Conservation (phyloP, 2,888 invertebrate species). For the Drosophila putrida region DNA sequence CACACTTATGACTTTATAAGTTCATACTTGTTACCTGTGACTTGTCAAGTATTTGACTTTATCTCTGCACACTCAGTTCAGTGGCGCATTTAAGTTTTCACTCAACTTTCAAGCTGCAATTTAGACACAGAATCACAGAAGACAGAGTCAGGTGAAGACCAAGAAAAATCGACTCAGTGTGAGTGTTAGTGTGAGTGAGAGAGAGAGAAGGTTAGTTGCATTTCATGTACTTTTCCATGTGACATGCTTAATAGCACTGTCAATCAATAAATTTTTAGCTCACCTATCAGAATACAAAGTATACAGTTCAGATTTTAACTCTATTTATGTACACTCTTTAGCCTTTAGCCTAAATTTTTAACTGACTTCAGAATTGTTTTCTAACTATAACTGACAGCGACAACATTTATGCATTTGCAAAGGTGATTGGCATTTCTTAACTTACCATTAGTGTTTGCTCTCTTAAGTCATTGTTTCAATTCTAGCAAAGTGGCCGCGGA, state of each 20-base stretch:
- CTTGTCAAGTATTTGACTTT: constrained; percentile 81
- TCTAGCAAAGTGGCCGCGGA: no score
- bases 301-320: neutral
- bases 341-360: no score
- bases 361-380: no score
- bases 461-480: no score
- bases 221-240: neutral
- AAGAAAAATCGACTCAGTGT: neutral
- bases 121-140: constrained; percentile 11
- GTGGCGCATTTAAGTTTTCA: constrained; percentile 66
- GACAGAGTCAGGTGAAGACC: neutral
- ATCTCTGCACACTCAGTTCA: constrained; percentile 67
- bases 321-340: neutral
- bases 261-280: constrained; percentile 34
- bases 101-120: constrained; percentile 61
- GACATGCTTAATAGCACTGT: constrained; percentile 20
- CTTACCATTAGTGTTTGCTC: no score
- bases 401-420: no score
- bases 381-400: no score
- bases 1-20: constrained; percentile 71
- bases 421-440: no score
- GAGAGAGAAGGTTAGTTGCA: neutral
- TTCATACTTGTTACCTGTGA: constrained; percentile 79
- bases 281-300: neutral
- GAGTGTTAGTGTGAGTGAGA: neutral